Percentiles rank a stretch among this genome's conserved stretches.
phyloP scores from a whole-genome alignment of 2,113 vertebrate genomes.

The Lophotis ruficrista region DNA sequence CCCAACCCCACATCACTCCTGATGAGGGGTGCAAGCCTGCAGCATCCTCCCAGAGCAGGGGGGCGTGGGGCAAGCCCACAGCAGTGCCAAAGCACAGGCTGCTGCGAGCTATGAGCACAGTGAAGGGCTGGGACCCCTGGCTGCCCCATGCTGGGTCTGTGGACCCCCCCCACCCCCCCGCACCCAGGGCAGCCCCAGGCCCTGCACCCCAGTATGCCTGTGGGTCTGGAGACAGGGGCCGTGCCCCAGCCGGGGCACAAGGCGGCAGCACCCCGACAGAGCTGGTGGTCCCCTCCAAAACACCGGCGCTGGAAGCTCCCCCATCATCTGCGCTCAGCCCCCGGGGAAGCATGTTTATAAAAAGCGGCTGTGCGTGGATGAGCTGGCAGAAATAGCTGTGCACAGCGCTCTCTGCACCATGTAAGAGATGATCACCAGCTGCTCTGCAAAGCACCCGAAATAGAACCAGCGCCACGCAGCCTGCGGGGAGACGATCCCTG shows the following conservation, averaged over 20 bases:
- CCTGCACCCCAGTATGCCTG: not conserved
- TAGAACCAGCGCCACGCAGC: not conserved
- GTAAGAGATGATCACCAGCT: conserved; percentile 6
- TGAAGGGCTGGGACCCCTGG: not conserved
- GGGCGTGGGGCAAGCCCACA: too few species aligned
- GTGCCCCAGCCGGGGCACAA: too few species aligned
- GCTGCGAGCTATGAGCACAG: accelerated
- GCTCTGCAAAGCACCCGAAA: conserved; percentile 26
- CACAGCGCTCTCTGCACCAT: not conserved
- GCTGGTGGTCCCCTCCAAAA: not conserved
- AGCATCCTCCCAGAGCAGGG: not conserved
- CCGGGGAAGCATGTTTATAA: not conserved
- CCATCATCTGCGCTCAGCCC: not conserved
- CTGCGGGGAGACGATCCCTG: not conserved
- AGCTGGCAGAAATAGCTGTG: conserved; percentile 51
- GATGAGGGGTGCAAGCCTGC: not conserved
- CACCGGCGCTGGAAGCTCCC: accelerated
- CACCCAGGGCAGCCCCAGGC: not conserved
- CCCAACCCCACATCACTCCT: not conserved
- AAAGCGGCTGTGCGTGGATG: not conserved
- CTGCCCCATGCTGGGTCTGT: accelerated
- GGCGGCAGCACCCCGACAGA: not conserved
- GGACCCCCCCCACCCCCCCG: not conserved
- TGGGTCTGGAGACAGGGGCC: not conserved
- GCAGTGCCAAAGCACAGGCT: too few species aligned